Percentiles rank a stretch among this genome's conserved stretches.
Conservation (phyloP, 2,797 vertebrate species). For the Peromyscus aztecus region DNA sequence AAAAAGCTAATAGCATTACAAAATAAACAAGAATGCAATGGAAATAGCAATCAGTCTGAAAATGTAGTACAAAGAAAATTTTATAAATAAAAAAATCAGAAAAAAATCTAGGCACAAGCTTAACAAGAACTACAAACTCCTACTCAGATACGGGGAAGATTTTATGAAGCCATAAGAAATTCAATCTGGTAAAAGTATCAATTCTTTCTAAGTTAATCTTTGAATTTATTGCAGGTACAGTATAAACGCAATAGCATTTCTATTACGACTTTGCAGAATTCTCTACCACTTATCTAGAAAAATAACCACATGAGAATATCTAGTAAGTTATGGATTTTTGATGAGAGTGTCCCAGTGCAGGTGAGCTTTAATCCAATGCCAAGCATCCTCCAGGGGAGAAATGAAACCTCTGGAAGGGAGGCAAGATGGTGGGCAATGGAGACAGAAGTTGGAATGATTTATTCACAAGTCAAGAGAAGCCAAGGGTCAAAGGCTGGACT, state of each 20-base stretch:
- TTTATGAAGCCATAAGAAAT: slow-evolving; percentile 68
- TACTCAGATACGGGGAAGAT: slow-evolving; percentile 45
- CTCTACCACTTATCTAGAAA: slow-evolving; percentile 37
- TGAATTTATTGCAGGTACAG: slow-evolving; percentile 22
- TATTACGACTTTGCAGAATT: slow-evolving; percentile 36
- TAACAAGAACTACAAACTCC: slow-evolving; percentile 38
- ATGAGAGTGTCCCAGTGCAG: neutral
- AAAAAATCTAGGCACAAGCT: slow-evolving; percentile 5
- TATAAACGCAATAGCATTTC: slow-evolving; percentile 40
- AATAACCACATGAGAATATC: slow-evolving; percentile 38
- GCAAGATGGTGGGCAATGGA: rapidly evolving
- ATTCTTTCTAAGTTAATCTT: slow-evolving; percentile 63
- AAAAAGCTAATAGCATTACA: slow-evolving; percentile 49
- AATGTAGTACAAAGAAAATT: slow-evolving; percentile 46
- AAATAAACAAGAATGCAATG: slow-evolving; percentile 52
- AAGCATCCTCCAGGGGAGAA: neutral
- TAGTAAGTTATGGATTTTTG: slow-evolving; percentile 13
- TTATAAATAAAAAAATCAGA: slow-evolving; percentile 15
- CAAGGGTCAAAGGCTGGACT: neutral
- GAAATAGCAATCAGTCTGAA: slow-evolving; percentile 56
- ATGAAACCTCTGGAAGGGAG: neutral
- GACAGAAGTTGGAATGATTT: rapidly evolving
- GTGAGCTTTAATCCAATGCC: neutral
- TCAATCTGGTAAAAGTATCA: slow-evolving; percentile 65
- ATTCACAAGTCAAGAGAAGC: neutral